Conservation (phyloP, 92 coral and sea anemone genomes). For the Desmophyllum pertusum region DNA sequence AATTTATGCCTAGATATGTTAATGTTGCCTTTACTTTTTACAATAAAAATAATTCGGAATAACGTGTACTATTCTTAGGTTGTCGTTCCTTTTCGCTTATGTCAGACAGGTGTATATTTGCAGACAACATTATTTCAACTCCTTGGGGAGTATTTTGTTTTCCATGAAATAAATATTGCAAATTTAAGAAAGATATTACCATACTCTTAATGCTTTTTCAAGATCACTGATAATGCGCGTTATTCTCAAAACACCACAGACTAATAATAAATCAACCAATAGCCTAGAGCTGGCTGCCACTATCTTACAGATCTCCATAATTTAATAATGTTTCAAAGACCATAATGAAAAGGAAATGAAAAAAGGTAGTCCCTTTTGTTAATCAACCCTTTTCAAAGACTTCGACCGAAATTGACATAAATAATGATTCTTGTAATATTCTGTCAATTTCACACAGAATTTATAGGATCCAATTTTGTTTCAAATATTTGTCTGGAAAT, state of each 20-base stretch:
- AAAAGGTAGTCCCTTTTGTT: background rate
- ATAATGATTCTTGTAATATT: conserved; percentile 5
- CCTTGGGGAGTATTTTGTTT: background rate
- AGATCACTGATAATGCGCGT: background rate
- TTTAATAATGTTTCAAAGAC: conserved; percentile 18
- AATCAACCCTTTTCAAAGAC: conserved; percentile 12
- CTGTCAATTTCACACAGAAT: background rate
- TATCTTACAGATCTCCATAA: conserved; percentile 18
- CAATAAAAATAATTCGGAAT: background rate
- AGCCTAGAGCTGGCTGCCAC: background rate
- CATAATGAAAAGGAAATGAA: conserved; percentile 18
- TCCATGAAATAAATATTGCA: background rate
- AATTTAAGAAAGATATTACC: background rate
- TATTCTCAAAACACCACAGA: background rate
- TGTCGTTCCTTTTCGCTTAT: background rate
- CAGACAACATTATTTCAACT: background rate
- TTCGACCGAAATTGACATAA: background rate
- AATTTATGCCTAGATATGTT: background rate
- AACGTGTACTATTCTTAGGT: background rate
- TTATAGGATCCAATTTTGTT: background rate
- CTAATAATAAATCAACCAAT: conserved; percentile 25
- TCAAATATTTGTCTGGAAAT: background rate
- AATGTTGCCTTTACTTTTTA: background rate
- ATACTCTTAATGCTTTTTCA: background rate
- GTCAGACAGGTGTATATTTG: background rate